Evolutionary conservation across 1,140 invertebrate genomes (phyloP), one percentile per base, ranked within the genome.

Genomic region (Papilio machaon): DNA sequence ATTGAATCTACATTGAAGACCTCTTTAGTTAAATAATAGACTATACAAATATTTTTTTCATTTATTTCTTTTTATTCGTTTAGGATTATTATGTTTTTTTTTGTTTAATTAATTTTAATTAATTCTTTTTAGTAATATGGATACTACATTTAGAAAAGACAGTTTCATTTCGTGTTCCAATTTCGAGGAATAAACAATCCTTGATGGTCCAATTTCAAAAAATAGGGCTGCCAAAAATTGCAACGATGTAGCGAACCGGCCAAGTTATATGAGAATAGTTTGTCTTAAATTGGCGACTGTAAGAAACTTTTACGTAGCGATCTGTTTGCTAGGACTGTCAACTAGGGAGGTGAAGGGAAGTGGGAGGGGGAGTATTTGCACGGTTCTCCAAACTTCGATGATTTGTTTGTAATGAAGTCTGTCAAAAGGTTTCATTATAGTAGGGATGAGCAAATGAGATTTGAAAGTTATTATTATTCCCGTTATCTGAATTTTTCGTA

Each of bases 231-330:
- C 30, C 64, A 70, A 70, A 70, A 70, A 70, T 70, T 35, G 64
- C 30, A 17, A 70, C 30, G 9, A 10, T 10, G 30, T 35, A 67
- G 23, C 23, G 13, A 70, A 23, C 52, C 64, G 23, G 60, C 10
- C 64, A 70, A 70, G 64, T 70, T 70, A 70, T 30, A 70, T 70
- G 64, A 70, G 64, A 35, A 70, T 70, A 70, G 30, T 70, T 70
- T 13, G 64, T 70, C 64, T 70, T 70, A 64, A 64, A 64, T 70
- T 70, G 64, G 64, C 64, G 64, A 70, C 64, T 30, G 11, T 7
- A 19, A 30, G 23, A 35, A 67, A 70, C 64, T 70, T 70, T 35
- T 38, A 35, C 23, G 30, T 30, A 4, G 64, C 4, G 58, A 64
- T 23, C 58, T 64, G 58, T 64, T 64, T 64, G 58, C 58, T 64